Percentiles rank a stretch among this genome's conserved stretches.
These are phyloP conservation scores for Parnassius mnemosyne DNA, from an alignment of 2,888 invertebrate species.

Conservation along the genomic window DNA sequence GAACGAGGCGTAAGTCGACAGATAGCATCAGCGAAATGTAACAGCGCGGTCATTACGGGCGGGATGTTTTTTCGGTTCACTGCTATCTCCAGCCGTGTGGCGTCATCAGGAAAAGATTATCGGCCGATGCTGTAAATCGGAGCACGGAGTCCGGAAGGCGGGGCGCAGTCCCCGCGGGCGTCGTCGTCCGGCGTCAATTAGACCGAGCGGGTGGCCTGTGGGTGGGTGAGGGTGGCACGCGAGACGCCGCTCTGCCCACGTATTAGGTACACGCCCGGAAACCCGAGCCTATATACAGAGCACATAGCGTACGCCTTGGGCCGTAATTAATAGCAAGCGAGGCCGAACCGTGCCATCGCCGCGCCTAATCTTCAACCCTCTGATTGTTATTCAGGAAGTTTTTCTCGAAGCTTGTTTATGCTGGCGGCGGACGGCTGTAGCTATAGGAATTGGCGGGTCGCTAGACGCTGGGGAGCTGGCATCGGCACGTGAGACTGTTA, in stretches of 20 bases:
- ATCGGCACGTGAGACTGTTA: constrained; percentile 42
- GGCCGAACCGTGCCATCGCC: constrained; percentile 43
- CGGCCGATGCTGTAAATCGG: constrained; percentile 72
- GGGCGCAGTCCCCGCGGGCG: constrained; percentile 67
- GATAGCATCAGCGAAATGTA: constrained; percentile 5
- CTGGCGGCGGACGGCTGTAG: constrained; percentile 35
- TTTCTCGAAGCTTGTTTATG: constrained; percentile 48
- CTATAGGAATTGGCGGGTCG: constrained; percentile 13
- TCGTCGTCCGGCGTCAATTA: constrained; percentile 73
- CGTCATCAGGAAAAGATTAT: constrained; percentile 78
- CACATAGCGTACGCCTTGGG: constrained; percentile 48
- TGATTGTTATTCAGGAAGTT: constrained; percentile 44
- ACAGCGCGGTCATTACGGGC: constrained; percentile 14
- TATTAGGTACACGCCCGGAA: constrained; percentile 66
- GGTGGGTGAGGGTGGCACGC: constrained; percentile 44
- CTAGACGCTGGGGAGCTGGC: constrained; percentile 26
- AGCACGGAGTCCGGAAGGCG: constrained; percentile 59
- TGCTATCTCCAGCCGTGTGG: constrained; percentile 21
- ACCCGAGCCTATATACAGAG: constrained; percentile 64
- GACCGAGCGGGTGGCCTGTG: constrained; percentile 54
- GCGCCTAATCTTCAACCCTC: constrained; percentile 38
- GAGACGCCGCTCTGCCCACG: constrained; percentile 48
- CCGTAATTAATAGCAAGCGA: constrained; percentile 66
- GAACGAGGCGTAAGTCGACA: constrained; percentile 2
- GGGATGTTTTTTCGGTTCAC: constrained; percentile 16